Evolutionary conservation across 2,797 vertebrate genomes (phyloP).

Genomic region (Anniella stebbinsi): DNA sequence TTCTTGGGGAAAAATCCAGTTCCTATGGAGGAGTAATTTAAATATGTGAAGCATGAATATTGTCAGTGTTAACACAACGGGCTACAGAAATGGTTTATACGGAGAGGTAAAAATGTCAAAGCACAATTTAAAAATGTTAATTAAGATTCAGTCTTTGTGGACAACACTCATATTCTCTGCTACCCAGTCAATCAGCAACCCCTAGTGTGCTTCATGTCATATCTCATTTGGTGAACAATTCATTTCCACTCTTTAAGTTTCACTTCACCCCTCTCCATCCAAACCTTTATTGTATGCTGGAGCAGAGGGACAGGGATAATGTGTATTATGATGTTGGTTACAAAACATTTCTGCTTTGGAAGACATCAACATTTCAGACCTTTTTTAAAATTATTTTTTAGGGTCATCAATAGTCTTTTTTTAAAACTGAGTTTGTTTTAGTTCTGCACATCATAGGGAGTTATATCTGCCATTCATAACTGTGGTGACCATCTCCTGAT

Average conservation of each 20-base stretch:
- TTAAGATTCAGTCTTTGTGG: slow-evolving; percentile 62
- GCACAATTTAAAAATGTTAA: slow-evolving; percentile 67
- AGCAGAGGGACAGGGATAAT: not conserved
- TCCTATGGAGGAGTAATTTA: slow-evolving; percentile 32
- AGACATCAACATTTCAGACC: not conserved
- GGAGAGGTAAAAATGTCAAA: slow-evolving; percentile 63
- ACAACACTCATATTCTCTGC: slow-evolving; percentile 60
- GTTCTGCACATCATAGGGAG: slow-evolving; percentile 12
- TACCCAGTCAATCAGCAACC: slow-evolving; percentile 55
- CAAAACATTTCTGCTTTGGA: not conserved
- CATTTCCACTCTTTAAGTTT: slow-evolving; percentile 45
- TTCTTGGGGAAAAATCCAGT: slow-evolving; percentile 3
- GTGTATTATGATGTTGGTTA: slow-evolving; percentile 2
- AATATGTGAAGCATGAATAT: slow-evolving; percentile 43
- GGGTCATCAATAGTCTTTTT: not conserved
- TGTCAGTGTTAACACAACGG: slow-evolving; percentile 40
- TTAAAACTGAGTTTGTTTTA: slow-evolving; percentile 8
- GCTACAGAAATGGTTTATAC: slow-evolving; percentile 47
- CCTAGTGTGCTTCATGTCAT: slow-evolving; percentile 56
- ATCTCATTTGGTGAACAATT: slow-evolving; percentile 52
- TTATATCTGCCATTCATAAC: slow-evolving; percentile 16
- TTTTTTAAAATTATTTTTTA: not conserved
- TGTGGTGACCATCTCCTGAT: not conserved
- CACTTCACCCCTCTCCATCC: slow-evolving; percentile 42
- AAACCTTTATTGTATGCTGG: not conserved